phyloP scores from a whole-genome alignment of 1,140 invertebrate species.

The Dendroctonus valens region DNA sequence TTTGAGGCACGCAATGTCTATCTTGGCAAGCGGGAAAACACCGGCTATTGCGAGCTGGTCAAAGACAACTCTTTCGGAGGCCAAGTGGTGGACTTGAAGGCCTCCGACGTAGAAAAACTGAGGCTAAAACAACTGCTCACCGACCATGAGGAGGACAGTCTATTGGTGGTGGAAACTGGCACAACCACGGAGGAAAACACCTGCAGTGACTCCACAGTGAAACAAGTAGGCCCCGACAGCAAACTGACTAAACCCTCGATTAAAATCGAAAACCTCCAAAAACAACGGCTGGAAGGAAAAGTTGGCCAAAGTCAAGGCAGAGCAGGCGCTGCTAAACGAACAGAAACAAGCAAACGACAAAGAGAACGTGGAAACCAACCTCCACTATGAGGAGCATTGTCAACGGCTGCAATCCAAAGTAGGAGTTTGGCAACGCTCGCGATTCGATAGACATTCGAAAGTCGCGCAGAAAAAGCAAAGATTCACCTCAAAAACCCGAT shows the following conservation, averaged over 20 bases:
- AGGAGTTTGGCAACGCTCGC: constrained; percentile 67
- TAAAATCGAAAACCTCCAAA: constrained; percentile 38
- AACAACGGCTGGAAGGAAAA: constrained; percentile 42
- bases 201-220: constrained; percentile 50
- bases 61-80: constrained; percentile 37
- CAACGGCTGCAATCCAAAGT: constrained; percentile 66
- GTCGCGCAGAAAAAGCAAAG: constrained; percentile 58
- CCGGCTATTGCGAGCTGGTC: constrained; percentile 42
- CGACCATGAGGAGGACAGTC: constrained; percentile 61
- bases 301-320: constrained; percentile 42
- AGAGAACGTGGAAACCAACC: constrained; percentile 41
- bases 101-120: constrained; percentile 37
- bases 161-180: constrained; percentile 55
- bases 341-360: constrained; percentile 24
- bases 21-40: constrained; percentile 7
- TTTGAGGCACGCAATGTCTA: not conserved
- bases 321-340: constrained; percentile 36
- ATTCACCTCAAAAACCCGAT: constrained; percentile 47
- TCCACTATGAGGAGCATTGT: constrained; percentile 65
- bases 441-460: constrained; percentile 70
- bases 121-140: constrained; percentile 42
- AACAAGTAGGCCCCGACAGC: too few relatives aligned
- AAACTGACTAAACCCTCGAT: constrained; percentile 39
- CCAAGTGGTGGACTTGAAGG: constrained; percentile 41
- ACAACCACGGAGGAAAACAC: constrained; percentile 60